These are phyloP conservation scores for Pipistrellus kuhlii DNA, from an alignment of 2,797 vertebrate species.

Conservation along the genomic window DNA sequence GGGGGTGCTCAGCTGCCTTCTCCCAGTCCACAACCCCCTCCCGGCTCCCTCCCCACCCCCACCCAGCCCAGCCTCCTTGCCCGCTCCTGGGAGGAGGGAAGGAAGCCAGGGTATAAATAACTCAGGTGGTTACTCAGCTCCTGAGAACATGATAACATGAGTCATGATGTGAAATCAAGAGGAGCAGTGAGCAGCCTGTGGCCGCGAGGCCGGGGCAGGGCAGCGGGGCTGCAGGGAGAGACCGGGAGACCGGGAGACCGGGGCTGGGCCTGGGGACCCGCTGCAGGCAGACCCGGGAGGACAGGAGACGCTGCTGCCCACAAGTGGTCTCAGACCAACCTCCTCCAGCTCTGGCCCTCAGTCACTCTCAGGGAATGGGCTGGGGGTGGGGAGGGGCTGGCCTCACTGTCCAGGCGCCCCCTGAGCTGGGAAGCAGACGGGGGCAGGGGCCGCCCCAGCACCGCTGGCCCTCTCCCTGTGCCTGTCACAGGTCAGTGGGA, in stretches of 20 bases:
- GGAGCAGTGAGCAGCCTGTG: constrained; percentile 81
- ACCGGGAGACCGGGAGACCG: neutral
- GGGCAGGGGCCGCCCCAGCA: neutral
- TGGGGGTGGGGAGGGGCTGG: neutral
- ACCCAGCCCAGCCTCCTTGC: constrained; percentile 75
- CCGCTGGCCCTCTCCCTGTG: neutral
- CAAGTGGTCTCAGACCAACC: neutral
- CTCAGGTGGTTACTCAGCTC: constrained; percentile 90
- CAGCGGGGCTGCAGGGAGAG: neutral
- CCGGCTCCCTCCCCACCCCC: constrained; percentile 78
- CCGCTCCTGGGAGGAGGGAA: constrained; percentile 82
- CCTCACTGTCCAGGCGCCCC: neutral
- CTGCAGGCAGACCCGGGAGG: neutral
- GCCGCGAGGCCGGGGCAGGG: neutral
- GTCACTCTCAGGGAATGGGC: neutral
- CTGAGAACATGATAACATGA: constrained; percentile 88
- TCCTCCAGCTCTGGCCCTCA: neutral
- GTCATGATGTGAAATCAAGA: constrained; percentile 87
- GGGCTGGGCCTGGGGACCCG: neutral
- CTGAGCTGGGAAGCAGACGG: neutral
- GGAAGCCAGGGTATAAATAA: constrained; percentile 90
- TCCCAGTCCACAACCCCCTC: constrained; percentile 60
- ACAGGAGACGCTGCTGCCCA: accelerated
- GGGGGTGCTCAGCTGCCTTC: constrained; percentile 73
- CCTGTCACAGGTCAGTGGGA: neutral